Base-by-base conservation (phyloP, 2,113 vertebrate genomes). In the cattle (Bos taurus) region DNA sequence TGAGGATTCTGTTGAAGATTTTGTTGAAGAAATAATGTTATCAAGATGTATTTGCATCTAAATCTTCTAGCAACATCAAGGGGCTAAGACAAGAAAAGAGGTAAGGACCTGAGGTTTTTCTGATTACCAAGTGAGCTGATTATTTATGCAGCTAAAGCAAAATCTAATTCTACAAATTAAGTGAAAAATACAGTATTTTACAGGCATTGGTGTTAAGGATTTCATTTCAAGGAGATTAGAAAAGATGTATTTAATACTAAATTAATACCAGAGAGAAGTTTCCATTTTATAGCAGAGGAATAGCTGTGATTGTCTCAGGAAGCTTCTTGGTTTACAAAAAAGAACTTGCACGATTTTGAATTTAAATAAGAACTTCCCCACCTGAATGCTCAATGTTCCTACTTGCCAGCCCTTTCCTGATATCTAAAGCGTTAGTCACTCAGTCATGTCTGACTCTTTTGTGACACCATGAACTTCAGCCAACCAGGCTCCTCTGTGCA, bases 221-320 rank as follows among this genome's bases (percentile, higher is more conserved):
- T 96, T 96, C 52, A 89, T 52, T 94, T 57, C 30, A 91, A 19
- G 30, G 40, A 95, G 26, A 80, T 89, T 36, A 96, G 95, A 92
- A 36, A 94, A 26, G 2, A 64, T 16, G 2, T 48, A 93, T 57
- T 95, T 74, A 95, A 95, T 62, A 81, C 15, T 81, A 30, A 94
- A 30, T 78, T 30, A 78, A 6, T 33, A 52, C 5, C 77, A 86
- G 6, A 4, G 78, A 97, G 25, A 92, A 95, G 15, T 93, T 36
- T 91, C 62, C 62, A 30, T 77, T 95, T 60, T 91, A 77, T 7
- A 87, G n/a, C 10, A 94, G 1, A 83, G 25, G 33, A 43, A 90
- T 7, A 93, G 17, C 56, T 59, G 14, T 25, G 46, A 30, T 3
- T 50, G 54, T 80, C 11, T 87, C 46, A 40, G 43, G 57, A 93